Percentiles rank a stretch among this genome's conserved stretches.
phyloP scores from a whole-genome alignment of 2,113 vertebrate species.

The Eulacestoma nigropectus region DNA sequence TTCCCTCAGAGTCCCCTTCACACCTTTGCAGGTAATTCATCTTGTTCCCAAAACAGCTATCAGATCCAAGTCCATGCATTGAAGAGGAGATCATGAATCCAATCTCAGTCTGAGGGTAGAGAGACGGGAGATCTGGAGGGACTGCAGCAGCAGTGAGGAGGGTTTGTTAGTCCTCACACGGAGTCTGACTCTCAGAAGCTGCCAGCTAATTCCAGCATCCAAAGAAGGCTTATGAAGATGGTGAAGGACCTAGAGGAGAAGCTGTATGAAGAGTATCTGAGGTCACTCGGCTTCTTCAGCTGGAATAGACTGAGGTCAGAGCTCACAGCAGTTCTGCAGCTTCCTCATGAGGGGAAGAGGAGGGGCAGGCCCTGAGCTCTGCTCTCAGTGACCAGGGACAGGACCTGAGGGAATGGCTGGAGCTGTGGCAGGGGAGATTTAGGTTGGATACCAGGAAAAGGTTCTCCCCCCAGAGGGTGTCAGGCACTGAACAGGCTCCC shows the following conservation, averaged over 20 bases:
- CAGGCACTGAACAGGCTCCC: background rate
- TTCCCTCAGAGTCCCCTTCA: background rate
- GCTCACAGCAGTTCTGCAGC: background rate
- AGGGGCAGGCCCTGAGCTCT: background rate
- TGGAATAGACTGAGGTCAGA: background rate
- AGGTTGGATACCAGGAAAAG: accelerated
- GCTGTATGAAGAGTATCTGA: background rate
- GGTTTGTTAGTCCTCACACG: background rate
- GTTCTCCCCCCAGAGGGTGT: background rate
- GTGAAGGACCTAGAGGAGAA: background rate
- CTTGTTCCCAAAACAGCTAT: background rate
- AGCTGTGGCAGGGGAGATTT: accelerated
- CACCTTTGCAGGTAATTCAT: background rate
- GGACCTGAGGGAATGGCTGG: accelerated
- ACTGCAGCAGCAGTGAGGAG: background rate
- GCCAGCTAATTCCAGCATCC: background rate
- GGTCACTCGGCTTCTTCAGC: background rate
- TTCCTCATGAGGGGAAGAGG: accelerated
- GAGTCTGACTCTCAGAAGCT: background rate
- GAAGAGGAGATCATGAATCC: background rate
- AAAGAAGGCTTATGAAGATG: background rate
- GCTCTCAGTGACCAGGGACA: background rate
- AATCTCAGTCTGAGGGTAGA: background rate
- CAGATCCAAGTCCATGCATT: background rate
- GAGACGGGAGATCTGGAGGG: background rate